Evolutionary conservation across 1,140 invertebrate genomes (phyloP), one percentile per base, ranked within the genome.

Genomic region (Augochlora pura): DNA sequence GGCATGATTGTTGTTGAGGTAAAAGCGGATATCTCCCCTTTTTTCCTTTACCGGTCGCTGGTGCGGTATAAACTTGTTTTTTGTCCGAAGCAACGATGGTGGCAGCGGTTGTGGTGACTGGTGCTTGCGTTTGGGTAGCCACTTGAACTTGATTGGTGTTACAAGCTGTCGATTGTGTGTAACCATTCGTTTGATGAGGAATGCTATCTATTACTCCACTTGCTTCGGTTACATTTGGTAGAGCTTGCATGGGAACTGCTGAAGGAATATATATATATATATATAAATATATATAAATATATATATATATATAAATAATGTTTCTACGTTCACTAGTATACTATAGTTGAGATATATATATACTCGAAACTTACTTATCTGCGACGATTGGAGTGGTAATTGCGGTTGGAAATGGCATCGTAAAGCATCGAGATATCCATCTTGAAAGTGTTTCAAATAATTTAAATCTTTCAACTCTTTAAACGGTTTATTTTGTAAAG

Each of bases 121-220:
- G 90, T 8, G 91, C 89, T 85, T 94, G 93, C 16, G 94, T 95
- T 77, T 94, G 94, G 0, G 95, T 95, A 5, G 94, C 94, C 18
- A 95, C 95, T 90, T 95, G 93, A 3, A 95, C 94, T 84, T 94
- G 94, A 79, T 93, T 92, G 9, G 89, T 88, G 12, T 70, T 90
- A 62, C 86, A 88, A 12, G 87, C 59, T 81, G 91, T 69, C 70
- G 91, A 84, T 52, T 89, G 90, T 10, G 86, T 69, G 27, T 88
- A 90, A 71, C 86, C 86, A 9, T 87, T 86, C 14, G 87, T 81
- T 18, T 87, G 83, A 77, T 88, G 88, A 21, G 87, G 74, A 81
- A 89, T 62, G 32, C 62, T 90, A n/a, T 91, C 89, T 59, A 81
- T 70, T 60, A 89, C 81, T 39, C 80, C 84, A 8, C 87, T 82